These are phyloP conservation scores for Aphrophora alni DNA, from an alignment of 2,888 invertebrate genomes.

Conservation along the genomic window DNA sequence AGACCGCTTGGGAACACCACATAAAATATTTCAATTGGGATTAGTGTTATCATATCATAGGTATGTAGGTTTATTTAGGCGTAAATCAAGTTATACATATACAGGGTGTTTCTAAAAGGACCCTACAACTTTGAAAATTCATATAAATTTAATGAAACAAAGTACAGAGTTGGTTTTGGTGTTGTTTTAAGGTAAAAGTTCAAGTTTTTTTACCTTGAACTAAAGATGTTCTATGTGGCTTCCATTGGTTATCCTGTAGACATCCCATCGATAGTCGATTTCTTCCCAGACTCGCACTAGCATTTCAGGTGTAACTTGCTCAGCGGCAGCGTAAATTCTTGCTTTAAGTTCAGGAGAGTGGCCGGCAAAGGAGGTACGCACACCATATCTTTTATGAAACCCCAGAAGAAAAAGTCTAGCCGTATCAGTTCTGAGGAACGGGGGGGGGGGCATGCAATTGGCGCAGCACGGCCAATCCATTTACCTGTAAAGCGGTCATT, in stretches of 20 bases:
- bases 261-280: slow-evolving; percentile 19
- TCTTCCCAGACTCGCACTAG: slow-evolving; percentile 16
- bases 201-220: slow-evolving; percentile 20
- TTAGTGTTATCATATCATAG: too few species aligned
- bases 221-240: slow-evolving; percentile 22
- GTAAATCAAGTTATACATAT: too few species aligned
- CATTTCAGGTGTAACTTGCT: slow-evolving; percentile 23
- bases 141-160: neutral
- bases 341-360: neutral
- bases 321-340: slow-evolving; percentile 19
- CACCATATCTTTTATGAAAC: neutral
- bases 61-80: too few species aligned
- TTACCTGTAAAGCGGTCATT: slow-evolving; percentile 27
- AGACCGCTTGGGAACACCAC: too few species aligned
- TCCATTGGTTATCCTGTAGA: slow-evolving; percentile 7
- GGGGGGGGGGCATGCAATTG: slow-evolving; percentile 20
- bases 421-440: slow-evolving; percentile 25
- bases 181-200: neutral
- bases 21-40: too few species aligned
- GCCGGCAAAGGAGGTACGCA: slow-evolving; percentile 16
- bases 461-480: slow-evolving; percentile 22
- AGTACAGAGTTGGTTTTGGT: neutral
- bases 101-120: slow-evolving; percentile 10
- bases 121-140: slow-evolving; percentile 9
- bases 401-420: slow-evolving; percentile 26